Evolutionary conservation across 1,140 invertebrate genomes (phyloP).

Genomic region (Andricus grossulariae): DNA sequence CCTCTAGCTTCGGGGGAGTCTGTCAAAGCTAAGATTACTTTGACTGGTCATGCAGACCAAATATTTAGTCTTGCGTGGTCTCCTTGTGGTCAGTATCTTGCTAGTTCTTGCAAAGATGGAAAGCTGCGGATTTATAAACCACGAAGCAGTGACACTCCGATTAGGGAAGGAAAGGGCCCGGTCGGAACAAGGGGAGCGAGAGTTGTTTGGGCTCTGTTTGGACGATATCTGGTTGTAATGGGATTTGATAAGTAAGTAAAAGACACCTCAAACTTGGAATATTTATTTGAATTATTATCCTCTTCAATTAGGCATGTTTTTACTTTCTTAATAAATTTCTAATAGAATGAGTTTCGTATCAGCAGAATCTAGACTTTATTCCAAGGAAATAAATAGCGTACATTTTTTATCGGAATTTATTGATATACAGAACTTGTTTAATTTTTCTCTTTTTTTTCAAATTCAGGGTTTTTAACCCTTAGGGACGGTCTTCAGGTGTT

Average conservation of each 20-base stretch:
- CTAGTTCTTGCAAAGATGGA: conserved; percentile 93
- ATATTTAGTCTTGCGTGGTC: conserved; percentile 95
- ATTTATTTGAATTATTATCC: neutral
- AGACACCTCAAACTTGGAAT: conserved; percentile 16
- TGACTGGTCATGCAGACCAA: conserved; percentile 86
- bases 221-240: conserved; percentile 88
- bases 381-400: too few relatives aligned
- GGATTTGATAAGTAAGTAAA: conserved; percentile 91
- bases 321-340: too few relatives aligned
- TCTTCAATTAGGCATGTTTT: too few relatives aligned
- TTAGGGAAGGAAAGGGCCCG: conserved; percentile 88
- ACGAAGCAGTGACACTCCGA: conserved; percentile 80
- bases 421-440: too few relatives aligned
- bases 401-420: too few relatives aligned
- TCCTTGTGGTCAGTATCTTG: conserved; percentile 88
- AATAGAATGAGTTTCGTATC: too few relatives aligned
- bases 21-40: conserved; percentile 75
- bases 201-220: conserved; percentile 91
- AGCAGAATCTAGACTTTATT: too few relatives aligned
- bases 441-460: too few relatives aligned
- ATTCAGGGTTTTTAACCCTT: neutral
- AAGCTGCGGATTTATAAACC: conserved; percentile 89
- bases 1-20: conserved; percentile 70
- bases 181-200: conserved; percentile 90
- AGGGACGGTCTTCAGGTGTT: too few relatives aligned